Base-by-base conservation (phyloP, 2,888 invertebrate genomes). In the Lasius platythorax region DNA sequence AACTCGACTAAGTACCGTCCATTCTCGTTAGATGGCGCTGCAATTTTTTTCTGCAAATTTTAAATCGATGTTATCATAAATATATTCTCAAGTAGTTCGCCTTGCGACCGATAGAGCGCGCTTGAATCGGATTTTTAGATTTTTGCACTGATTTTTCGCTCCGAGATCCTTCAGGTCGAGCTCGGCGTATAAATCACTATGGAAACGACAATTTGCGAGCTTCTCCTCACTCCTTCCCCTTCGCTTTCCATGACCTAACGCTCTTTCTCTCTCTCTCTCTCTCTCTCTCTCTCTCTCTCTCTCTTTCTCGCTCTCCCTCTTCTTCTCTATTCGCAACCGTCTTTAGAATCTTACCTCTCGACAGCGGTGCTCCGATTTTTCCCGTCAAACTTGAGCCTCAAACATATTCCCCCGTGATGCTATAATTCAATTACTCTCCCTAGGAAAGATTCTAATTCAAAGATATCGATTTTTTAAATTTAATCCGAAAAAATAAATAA, bases 121-220 rank as follows among this genome's bases (percentile, higher is more conserved):
- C 53, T 53, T 3, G 18, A 37, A 3, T 11, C 23, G 5, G 0
- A 8, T 40, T 66, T 28, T 18, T 18, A 37, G 64, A 50, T 75
- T 37, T 66, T 66, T 37, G 37, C 28, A 66, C 28, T 8, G 37
- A 28, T 76, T 76, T 66, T 67, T 67, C 15, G 15, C 66, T 64
- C n/a, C 30, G 33, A 28, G 43, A 43, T 63, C 37, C 64, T 46
- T 30, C 56, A 53, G 30, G 18, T 23, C 18, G 64, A n/a, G 23
- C 53, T 67, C 15, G 40, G 23, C 66, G 66, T 56, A 68, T 78
- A 78, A 78, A 78, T 78, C 78, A 67, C 68, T 78, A 58, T 68
- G 68, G 68, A 78, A 78, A 78, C 56, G 58, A 78, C 78, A 78
- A 56, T 78, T 78, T 53, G 78, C 43, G 58, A 68, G n/a, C 58